These are phyloP conservation scores for Varecia variegata DNA, from an alignment of 2,797 vertebrate species.

Conservation along the genomic window DNA sequence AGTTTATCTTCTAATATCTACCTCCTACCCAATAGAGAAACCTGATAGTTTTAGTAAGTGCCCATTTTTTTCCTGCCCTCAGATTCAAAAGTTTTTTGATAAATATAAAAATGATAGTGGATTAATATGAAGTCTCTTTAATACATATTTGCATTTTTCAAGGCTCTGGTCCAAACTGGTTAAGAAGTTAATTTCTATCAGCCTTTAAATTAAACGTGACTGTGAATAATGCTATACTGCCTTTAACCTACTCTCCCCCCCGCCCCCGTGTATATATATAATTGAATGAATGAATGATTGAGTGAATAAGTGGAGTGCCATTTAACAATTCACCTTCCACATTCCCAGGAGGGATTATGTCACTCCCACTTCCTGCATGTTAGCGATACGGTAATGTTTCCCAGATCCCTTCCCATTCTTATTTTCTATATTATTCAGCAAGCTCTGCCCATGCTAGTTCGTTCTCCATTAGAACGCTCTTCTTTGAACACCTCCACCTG, in stretches of 20 bases:
- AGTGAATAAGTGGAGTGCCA: not conserved
- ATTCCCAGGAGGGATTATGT: not conserved
- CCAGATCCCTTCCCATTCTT: not conserved
- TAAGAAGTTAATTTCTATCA: conserved; percentile 11
- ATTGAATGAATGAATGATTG: not conserved
- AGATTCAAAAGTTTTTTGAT: conserved; percentile 5
- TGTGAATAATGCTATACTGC: not conserved
- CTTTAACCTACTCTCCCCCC: not conserved
- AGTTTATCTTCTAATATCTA: not conserved
- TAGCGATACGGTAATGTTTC: not conserved
- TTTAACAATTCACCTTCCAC: not conserved
- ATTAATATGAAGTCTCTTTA: not conserved
- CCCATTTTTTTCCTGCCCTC: not conserved
- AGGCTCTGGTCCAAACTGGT: not conserved
- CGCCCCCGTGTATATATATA: not conserved
- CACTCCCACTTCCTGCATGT: not conserved
- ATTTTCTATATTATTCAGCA: not conserved
- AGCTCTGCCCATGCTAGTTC: not conserved
- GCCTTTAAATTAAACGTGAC: not conserved
- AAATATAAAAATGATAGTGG: not conserved
- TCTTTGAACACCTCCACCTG: not conserved
- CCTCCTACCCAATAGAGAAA: not conserved
- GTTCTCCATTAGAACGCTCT: not conserved
- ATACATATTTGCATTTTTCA: conserved; percentile 8
- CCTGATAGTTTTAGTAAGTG: not conserved